Percentiles rank a stretch among this genome's conserved stretches.
phyloP scores from a whole-genome alignment of 1,140 invertebrate genomes.

The Drosophila prosaltans region DNA sequence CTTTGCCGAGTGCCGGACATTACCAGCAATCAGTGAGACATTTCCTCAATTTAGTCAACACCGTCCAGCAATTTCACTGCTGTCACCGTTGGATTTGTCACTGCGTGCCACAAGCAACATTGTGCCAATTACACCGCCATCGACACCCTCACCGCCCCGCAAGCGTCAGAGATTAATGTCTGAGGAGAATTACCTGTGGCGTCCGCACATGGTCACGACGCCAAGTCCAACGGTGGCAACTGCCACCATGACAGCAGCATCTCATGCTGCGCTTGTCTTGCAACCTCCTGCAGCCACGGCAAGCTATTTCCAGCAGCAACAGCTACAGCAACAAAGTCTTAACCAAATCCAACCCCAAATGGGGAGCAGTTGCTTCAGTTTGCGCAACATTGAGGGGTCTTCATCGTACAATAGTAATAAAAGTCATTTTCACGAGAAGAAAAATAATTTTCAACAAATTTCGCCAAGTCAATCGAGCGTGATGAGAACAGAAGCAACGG shows the following conservation, averaged over 20 bases:
- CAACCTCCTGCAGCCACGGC: conserved; percentile 18
- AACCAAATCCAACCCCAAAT: conserved; percentile 56
- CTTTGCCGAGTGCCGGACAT: conserved; percentile 68
- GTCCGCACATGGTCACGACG: conserved; percentile 78
- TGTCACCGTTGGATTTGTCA: conserved; percentile 85
- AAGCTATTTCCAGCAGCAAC: conserved; percentile 45
- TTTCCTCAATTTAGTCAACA: conserved; percentile 79
- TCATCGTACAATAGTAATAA: conserved; percentile 55
- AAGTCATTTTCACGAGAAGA: conserved; percentile 84
- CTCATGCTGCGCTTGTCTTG: conserved; percentile 14
- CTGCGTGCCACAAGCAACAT: conserved; percentile 82
- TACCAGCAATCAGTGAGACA: conserved; percentile 81
- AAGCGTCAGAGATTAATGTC: conserved; percentile 84
- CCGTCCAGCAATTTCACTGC: conserved; percentile 61
- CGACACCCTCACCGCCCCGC: conserved; percentile 85
- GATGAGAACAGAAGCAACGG: neutral
- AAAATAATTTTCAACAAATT: conserved; percentile 76
- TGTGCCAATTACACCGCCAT: conserved; percentile 86
- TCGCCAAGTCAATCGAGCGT: conserved; percentile 76
- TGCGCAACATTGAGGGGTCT: conserved; percentile 45
- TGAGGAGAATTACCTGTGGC: conserved; percentile 83
- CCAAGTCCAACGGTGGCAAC: conserved; percentile 59
- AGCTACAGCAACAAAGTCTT: conserved; percentile 40
- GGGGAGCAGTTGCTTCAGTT: conserved; percentile 30
- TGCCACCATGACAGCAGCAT: conserved; percentile 10